Conservation (phyloP, 2,888 invertebrate genomes). For the Artemia sinica region DNA sequence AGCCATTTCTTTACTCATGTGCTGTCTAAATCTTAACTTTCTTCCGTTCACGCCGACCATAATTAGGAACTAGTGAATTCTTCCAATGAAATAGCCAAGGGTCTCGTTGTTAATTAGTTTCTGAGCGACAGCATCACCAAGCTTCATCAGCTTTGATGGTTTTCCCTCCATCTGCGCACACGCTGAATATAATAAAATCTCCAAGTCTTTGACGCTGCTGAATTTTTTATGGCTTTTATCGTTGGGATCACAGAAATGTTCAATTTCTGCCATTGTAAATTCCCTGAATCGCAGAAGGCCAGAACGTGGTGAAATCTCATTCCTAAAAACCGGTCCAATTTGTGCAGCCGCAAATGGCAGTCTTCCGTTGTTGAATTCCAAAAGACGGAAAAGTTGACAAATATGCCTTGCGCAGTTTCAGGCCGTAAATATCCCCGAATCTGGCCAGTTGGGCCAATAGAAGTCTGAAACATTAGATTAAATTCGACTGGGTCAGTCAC, state of each 20-base stretch:
- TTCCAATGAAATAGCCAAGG: conserved; percentile 89
- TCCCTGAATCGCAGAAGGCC: conserved; percentile 73
- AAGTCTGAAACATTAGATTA: conserved; percentile 95
- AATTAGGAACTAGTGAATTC: conserved; percentile 73
- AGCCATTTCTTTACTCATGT: conserved; percentile 99
- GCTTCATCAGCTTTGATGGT: conserved; percentile 52
- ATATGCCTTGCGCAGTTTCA: conserved; percentile 98
- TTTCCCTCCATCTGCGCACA: conserved; percentile 95
- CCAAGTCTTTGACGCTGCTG: conserved; percentile 49
- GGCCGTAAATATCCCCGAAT: conserved; percentile 82
- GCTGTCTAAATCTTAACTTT: conserved; percentile 84
- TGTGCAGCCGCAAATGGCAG: conserved; percentile 97
- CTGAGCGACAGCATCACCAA: conserved; percentile 46
- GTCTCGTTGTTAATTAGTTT: conserved; percentile 89
- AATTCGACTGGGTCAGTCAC: conserved; percentile 90
- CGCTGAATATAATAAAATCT: conserved; percentile 74
- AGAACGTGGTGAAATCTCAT: conserved; percentile 96
- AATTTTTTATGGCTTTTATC: conserved; percentile 84
- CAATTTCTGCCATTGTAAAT: conserved; percentile 99
- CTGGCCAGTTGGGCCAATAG: conserved; percentile 84
- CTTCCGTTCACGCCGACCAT: conserved; percentile 69
- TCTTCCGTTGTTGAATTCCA: conserved; percentile 91
- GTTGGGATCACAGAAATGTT: conserved; percentile 89
- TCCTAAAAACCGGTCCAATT: conserved; percentile 93
- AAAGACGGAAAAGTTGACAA: conserved; percentile 94